Percentiles rank a stretch among this genome's conserved stretches.
These are phyloP conservation scores for Orchesellides sinensis DNA, from an alignment of 2,888 invertebrate genomes.

Conservation along the genomic window DNA sequence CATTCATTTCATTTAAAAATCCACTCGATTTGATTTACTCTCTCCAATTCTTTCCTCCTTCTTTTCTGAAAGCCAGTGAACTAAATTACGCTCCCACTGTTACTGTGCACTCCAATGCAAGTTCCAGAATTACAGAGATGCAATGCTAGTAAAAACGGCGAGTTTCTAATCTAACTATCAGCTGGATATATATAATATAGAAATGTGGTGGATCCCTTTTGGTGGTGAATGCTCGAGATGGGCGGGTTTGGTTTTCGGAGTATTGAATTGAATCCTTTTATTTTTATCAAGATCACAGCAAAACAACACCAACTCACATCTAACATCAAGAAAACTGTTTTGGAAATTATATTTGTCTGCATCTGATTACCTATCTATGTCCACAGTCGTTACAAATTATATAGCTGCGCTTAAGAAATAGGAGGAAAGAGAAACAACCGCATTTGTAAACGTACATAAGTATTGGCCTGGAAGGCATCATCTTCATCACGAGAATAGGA, in stretches of 20 bases:
- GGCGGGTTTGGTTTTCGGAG: slow-evolving; percentile 35
- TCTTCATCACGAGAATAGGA: slow-evolving; percentile 20
- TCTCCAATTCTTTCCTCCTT: slow-evolving; percentile 22
- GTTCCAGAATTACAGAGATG: background rate
- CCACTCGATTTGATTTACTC: slow-evolving; percentile 59
- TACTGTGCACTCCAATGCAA: too few species aligned
- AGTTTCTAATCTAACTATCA: slow-evolving; percentile 60
- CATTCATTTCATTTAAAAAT: slow-evolving; percentile 59
- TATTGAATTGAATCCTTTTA: slow-evolving; percentile 59
- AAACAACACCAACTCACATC: slow-evolving; percentile 4
- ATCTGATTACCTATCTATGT: background rate
- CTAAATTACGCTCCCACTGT: background rate
- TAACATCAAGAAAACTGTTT: slow-evolving; percentile 49
- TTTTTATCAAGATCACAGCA: slow-evolving; percentile 52
- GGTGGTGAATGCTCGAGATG: slow-evolving; percentile 13
- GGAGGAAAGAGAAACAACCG: slow-evolving; percentile 11
- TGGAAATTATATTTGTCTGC: slow-evolving; percentile 10
- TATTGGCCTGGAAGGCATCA: slow-evolving; percentile 48
- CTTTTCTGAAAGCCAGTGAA: background rate
- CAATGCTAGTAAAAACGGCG: slow-evolving; percentile 45
- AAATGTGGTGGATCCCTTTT: background rate
- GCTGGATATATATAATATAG: slow-evolving; percentile 40
- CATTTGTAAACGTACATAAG: slow-evolving; percentile 6
- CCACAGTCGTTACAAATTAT: slow-evolving; percentile 13
- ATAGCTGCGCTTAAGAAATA: background rate